A percentile compares a stretch with the other conserved stretches of the same genome.
These are phyloP conservation scores for Pteromalus puparum DNA, from an alignment of 1,140 invertebrate genomes.

Conservation along the genomic window DNA sequence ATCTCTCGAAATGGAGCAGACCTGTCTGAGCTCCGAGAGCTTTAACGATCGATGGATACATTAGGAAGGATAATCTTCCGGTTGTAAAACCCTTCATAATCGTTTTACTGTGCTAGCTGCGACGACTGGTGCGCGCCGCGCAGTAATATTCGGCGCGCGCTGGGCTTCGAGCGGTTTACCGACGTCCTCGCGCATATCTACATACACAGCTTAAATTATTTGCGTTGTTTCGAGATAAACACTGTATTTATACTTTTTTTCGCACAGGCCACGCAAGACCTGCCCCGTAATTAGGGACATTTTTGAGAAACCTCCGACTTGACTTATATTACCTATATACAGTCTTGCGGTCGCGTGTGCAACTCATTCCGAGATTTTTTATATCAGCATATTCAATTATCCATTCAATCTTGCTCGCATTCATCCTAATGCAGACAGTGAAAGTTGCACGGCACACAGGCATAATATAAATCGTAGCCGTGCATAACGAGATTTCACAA, in stretches of 20 bases:
- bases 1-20: background rate
- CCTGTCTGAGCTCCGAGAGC: background rate
- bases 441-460: too few relatives aligned
- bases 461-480: too few relatives aligned
- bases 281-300: background rate
- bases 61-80: constrained; percentile 5
- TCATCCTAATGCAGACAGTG: background rate
- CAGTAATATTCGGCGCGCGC: background rate
- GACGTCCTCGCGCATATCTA: background rate
- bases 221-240: background rate
- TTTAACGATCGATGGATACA: background rate
- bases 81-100: constrained; percentile 16
- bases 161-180: background rate
- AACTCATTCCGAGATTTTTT: background rate
- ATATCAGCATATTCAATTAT: background rate
- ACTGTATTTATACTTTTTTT: background rate
- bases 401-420: background rate
- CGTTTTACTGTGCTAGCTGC: constrained; percentile 8
- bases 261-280: background rate
- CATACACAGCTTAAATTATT: background rate
- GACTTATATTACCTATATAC: too few relatives aligned
- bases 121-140: background rate
- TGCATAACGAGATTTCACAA: background rate
- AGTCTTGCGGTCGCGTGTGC: background rate
- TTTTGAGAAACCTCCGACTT: background rate